Evolutionary conservation across 1,140 invertebrate genomes (phyloP).

Genomic region (Drosophila mayri): DNA sequence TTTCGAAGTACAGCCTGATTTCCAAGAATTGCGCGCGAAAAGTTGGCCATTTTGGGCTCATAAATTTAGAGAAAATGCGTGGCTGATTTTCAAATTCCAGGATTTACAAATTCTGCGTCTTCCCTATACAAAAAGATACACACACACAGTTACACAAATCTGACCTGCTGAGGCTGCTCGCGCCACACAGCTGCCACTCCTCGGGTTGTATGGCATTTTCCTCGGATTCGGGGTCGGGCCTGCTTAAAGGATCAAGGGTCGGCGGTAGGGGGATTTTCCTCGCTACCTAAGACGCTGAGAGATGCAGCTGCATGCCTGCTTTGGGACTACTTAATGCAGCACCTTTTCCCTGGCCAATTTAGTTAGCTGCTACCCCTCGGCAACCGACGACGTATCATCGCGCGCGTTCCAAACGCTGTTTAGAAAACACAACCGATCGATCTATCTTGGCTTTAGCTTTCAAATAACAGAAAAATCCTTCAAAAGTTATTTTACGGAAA

Average conservation of each 20-base stretch:
- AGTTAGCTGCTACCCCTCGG: constrained; percentile 56
- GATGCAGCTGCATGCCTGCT: constrained; percentile 56
- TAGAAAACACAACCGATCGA: constrained; percentile 13
- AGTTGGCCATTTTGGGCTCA: constrained; percentile 45
- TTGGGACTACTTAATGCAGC: constrained; percentile 68
- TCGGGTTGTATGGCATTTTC: constrained; percentile 43
- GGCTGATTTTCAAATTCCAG: constrained; percentile 32
- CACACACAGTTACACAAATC: constrained; percentile 32
- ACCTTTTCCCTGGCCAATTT: constrained; percentile 53
- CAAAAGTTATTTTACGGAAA: background rate
- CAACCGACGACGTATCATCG: constrained; percentile 63
- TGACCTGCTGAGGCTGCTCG: constrained; percentile 67
- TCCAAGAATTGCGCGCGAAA: constrained; percentile 57
- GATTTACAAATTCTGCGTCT: constrained; percentile 18
- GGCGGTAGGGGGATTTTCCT: constrained; percentile 41
- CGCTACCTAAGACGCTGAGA: constrained; percentile 51
- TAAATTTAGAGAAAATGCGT: constrained; percentile 35
- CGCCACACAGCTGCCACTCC: constrained; percentile 57
- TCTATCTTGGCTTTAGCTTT: background rate
- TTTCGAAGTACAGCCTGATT: constrained; percentile 23
- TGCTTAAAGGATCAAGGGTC: constrained; percentile 59
- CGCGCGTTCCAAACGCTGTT: constrained; percentile 74
- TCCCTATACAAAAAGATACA: constrained; percentile 15
- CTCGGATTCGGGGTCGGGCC: constrained; percentile 58
- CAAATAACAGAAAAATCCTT: background rate